phyloP scores from a whole-genome alignment of 2,797 vertebrate species.

The Hafferia zeledoni region DNA sequence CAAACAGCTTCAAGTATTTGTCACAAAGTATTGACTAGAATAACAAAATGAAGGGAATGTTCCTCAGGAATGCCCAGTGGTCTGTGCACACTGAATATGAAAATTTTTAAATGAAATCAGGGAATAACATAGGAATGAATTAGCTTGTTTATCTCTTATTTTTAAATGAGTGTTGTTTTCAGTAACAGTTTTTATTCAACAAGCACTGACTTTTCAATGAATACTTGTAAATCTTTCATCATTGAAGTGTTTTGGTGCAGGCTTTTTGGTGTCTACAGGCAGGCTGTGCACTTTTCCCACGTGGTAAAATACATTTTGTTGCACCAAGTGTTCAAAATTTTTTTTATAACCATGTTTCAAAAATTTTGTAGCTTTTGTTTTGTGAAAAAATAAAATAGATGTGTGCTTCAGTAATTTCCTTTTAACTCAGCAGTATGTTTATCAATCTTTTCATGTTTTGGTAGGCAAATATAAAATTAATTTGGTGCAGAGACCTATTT shows the following conservation, averaged over 20 bases:
- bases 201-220: background rate
- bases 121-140: background rate
- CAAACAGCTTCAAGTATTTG: background rate
- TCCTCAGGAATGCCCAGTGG: background rate
- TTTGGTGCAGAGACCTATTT: background rate
- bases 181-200: background rate
- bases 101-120: background rate
- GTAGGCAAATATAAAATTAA: background rate
- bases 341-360: background rate
- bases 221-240: background rate
- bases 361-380: background rate
- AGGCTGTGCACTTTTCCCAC: background rate
- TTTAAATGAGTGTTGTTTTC: background rate
- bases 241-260: background rate
- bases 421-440: background rate
- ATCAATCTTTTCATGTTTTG: background rate
- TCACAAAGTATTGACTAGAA: background rate
- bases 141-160: background rate
- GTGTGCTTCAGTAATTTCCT: background rate
- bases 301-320: background rate
- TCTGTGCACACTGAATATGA: background rate
- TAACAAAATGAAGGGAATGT: background rate
- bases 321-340: background rate
- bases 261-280: background rate
- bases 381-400: background rate